Base-by-base conservation (phyloP, 2,797 vertebrate genomes). In the Gallinago solitaria region DNA sequence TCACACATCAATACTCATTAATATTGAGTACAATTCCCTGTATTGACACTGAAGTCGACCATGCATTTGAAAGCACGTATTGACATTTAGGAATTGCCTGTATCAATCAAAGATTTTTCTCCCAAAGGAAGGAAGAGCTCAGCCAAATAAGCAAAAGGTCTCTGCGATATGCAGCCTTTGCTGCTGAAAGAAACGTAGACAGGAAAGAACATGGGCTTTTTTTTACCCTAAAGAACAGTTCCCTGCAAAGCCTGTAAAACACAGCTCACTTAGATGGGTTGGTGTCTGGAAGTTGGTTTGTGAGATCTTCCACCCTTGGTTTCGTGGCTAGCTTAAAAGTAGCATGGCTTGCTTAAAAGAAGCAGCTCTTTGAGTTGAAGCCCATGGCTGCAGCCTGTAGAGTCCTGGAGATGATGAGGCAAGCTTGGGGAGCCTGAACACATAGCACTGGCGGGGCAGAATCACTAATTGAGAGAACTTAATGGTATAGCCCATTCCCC, bases 51-150 rank as follows among this genome's bases (percentile, higher is more conserved):
- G 69, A 78, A 79, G 43, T 28, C 54, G 61, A 30, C 59, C 35
- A 3, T 60, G 54, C 61, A 9, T 82, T 92, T 79, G 50, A 79
- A 89, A 63, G 70, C 4, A 1, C 10, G 1, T 88, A 41, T 86
- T 69, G 80, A 69, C 59, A 67, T 82, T 88, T 83, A 91, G 32
- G 35, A 94, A 76, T 69, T 91, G 54, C 33, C 79, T 59, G 8
- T 68, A 63, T 91, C 50, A 64, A 6, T 89, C 75, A 67, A 71
- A 92, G 35, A 51, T 79, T 92, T 93, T 91, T 81, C 67, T 90
- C 67, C 21, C 8, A 30, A 24, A 63, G 39, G 74, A 90, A 67
- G 70, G 45, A 70, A 64, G 16, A 91, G 1, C 63, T 60, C 45
- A 74, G 27, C 28, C 83, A 90, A 76, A 89, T 80, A 82, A 91